phyloP scores from a whole-genome alignment of 2,113 vertebrate genomes.

The Urocynchramus pylzowi region DNA sequence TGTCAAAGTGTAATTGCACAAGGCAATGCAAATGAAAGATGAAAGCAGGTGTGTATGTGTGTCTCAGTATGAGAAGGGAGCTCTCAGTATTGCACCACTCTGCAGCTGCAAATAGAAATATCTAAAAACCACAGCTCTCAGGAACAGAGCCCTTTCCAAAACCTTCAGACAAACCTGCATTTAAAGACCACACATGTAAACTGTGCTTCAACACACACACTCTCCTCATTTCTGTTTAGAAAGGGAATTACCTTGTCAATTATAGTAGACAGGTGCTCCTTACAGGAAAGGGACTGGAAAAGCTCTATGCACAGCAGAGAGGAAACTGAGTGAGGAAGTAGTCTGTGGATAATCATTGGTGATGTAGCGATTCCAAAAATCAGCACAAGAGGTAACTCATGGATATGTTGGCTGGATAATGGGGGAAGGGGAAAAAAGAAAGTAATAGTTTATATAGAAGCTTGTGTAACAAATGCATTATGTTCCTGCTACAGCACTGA shows the following conservation, averaged over 20 bases:
- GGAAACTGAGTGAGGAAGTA: conserved; percentile 91
- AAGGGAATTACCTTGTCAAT: conserved; percentile 87
- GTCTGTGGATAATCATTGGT: conserved; percentile 88
- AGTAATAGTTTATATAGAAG: not conserved
- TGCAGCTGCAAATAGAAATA: not conserved
- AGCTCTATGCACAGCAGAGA: conserved; percentile 93
- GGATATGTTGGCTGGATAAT: conserved; percentile 81
- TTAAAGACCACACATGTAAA: not conserved
- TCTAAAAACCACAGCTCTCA: not conserved
- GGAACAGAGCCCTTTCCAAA: not conserved
- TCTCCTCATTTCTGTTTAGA: not conserved
- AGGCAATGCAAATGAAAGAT: not conserved
- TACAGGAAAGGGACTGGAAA: conserved; percentile 92
- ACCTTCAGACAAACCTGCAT: not conserved
- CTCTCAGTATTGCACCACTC: not conserved
- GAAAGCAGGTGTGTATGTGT: not conserved
- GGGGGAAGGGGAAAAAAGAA: not conserved
- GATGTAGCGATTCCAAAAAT: conserved; percentile 96
- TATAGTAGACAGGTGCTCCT: conserved; percentile 88
- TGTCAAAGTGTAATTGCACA: not conserved
- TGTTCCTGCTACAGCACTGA: not conserved
- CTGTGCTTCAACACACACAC: not conserved
- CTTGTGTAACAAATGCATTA: not conserved
- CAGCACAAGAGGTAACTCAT: conserved; percentile 85
- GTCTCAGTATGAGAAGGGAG: not conserved